Evolutionary conservation across 1,140 invertebrate species (phyloP).

Genomic region (Theocolax elegans): DNA sequence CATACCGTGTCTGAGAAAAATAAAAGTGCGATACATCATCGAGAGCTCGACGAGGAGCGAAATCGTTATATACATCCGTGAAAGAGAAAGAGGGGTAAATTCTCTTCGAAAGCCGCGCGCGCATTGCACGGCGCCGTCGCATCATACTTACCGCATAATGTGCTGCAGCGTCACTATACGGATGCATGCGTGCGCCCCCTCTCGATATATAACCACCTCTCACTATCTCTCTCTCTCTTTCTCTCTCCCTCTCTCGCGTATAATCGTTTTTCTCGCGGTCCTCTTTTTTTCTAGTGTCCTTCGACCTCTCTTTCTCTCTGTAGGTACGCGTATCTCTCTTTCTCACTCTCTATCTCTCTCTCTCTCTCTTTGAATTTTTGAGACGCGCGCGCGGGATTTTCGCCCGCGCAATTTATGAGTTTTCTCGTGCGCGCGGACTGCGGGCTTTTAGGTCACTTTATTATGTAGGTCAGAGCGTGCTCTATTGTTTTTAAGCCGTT

Average conservation of each 20-base stretch:
- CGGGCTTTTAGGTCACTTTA: slow-evolving; percentile 39
- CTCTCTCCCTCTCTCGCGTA: not conserved
- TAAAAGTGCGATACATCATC: too few species aligned
- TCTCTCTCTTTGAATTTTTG: not conserved
- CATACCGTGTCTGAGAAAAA: too few species aligned
- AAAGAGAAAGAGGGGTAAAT: not conserved
- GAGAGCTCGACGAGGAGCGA: too few species aligned
- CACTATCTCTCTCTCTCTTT: not conserved
- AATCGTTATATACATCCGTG: too few species aligned
- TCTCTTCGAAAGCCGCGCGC: not conserved
- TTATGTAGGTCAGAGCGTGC: slow-evolving; percentile 41
- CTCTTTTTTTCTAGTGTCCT: too few species aligned
- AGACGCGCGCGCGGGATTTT: not conserved
- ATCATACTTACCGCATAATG: slow-evolving; percentile 40
- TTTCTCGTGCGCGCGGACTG: slow-evolving; percentile 5
- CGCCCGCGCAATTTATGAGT: not conserved
- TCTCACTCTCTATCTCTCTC: too few species aligned
- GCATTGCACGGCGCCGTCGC: slow-evolving; percentile 23
- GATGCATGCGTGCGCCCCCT: slow-evolving; percentile 8
- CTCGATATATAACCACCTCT: not conserved
- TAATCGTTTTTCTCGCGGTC: not conserved
- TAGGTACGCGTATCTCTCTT: too few species aligned
- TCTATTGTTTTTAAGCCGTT: slow-evolving; percentile 38
- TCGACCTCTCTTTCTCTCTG: not conserved
- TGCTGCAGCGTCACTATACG: slow-evolving; percentile 28